Percentiles rank a stretch among this genome's conserved stretches.
phyloP scores from a whole-genome alignment of 2,888 invertebrate species.

The Pollenia angustigena region DNA sequence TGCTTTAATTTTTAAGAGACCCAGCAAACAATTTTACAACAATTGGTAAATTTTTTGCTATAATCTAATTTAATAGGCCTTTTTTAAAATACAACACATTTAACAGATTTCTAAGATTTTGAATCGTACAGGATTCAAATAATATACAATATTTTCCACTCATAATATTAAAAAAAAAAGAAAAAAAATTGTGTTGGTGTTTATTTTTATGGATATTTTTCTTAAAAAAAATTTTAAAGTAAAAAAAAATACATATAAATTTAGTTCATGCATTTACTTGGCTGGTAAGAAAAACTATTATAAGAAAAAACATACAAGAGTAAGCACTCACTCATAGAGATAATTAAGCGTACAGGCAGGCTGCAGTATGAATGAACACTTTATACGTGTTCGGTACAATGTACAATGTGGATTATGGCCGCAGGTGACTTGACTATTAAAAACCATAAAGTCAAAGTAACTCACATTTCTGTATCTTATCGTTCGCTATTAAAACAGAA shows the following conservation, averaged over 20 bases:
- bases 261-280: constrained; percentile 66
- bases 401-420: constrained; percentile 67
- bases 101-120: constrained; percentile 12
- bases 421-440: constrained; percentile 70
- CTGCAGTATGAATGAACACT: constrained; percentile 52
- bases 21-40: too few species aligned
- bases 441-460: constrained; percentile 69
- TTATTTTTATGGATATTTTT: constrained; percentile 42
- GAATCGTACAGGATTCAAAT: constrained; percentile 35
- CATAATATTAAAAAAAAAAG: constrained; percentile 3
- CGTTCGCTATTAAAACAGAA: constrained; percentile 61
- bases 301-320: constrained; percentile 63
- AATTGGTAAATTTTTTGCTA: too few species aligned
- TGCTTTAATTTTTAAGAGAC: too few species aligned
- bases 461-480: constrained; percentile 59
- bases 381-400: neutral
- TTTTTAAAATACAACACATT: neutral
- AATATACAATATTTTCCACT: constrained; percentile 12
- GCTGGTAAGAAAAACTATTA: constrained; percentile 29
- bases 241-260: constrained; percentile 36
- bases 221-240: neutral
- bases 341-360: constrained; percentile 58
- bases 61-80: neutral
- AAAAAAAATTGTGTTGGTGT: constrained; percentile 63
- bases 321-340: constrained; percentile 60